A percentile compares a stretch with the other conserved stretches of the same genome.
phyloP scores from a whole-genome alignment of 2,113 vertebrate species.

The Poeciliopsis turrubarensis region DNA sequence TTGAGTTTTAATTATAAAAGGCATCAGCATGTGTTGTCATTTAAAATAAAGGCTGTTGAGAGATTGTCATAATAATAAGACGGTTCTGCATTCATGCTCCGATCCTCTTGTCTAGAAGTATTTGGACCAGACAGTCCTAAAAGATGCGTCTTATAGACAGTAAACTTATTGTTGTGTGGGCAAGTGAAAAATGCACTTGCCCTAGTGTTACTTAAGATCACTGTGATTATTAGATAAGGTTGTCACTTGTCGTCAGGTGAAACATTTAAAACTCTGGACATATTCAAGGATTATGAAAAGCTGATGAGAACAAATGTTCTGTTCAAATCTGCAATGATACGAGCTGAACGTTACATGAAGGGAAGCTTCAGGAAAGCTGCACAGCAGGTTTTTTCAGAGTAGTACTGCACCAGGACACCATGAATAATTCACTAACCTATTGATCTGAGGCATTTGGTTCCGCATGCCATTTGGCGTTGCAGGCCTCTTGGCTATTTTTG shows the following conservation, averaged over 20 bases:
- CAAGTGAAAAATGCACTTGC: neutral
- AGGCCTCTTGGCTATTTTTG: conserved; percentile 52
- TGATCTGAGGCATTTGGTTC: conserved; percentile 65
- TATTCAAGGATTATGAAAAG: conserved; percentile 7
- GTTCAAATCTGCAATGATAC: conserved; percentile 4
- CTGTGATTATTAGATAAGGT: neutral
- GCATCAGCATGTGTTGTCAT: conserved; percentile 57
- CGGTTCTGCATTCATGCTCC: conserved; percentile 19
- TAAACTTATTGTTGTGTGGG: conserved; percentile 12
- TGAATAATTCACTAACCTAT: conserved; percentile 71
- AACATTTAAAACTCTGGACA: conserved; percentile 14
- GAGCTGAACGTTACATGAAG: conserved; percentile 42
- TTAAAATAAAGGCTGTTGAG: conserved; percentile 70
- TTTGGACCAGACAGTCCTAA: conserved; percentile 29
- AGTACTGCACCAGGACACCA: conserved; percentile 56
- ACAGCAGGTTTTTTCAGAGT: conserved; percentile 30
- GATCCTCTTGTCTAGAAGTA: conserved; percentile 30
- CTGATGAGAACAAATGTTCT: conserved; percentile 14
- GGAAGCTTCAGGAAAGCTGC: conserved; percentile 22
- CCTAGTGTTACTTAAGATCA: neutral
- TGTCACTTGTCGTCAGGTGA: conserved; percentile 16
- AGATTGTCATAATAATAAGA: conserved; percentile 69
- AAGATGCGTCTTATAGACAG: conserved; percentile 14
- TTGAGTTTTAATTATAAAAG: conserved; percentile 75
- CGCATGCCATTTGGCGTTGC: conserved; percentile 48